Percentiles rank a stretch among this genome's conserved stretches.
These are phyloP conservation scores for Setipinna tenuifilis DNA, from an alignment of 2,797 vertebrate species.

Conservation along the genomic window DNA sequence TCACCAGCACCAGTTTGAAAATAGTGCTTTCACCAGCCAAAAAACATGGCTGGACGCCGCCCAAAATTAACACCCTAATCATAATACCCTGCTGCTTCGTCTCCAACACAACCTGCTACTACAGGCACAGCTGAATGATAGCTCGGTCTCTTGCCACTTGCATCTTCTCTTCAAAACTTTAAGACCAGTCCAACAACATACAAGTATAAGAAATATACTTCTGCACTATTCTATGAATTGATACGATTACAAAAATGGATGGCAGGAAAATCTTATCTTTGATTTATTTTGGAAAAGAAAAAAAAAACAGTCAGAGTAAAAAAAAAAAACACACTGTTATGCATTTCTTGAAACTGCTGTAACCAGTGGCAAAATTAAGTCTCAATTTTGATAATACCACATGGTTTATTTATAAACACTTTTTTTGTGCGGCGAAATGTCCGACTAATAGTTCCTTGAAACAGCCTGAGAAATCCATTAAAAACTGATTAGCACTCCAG, in stretches of 20 bases:
- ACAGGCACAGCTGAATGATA: neutral
- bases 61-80: neutral
- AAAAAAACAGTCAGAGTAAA: neutral
- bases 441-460: conserved; percentile 1
- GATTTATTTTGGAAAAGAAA: neutral
- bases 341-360: neutral
- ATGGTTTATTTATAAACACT: conserved; percentile 26
- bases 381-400: neutral
- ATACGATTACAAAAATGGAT: neutral
- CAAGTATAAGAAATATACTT: neutral
- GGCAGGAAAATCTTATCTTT: neutral
- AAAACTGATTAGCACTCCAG: conserved; percentile 23
- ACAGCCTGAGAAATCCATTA: conserved; percentile 22
- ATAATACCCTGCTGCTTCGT: neutral
- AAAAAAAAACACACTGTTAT: neutral
- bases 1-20: neutral
- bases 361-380: neutral
- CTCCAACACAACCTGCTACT: conserved; percentile 13
- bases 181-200: neutral
- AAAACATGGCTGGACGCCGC: neutral
- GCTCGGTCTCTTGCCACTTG: neutral
- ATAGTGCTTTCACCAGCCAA: neutral
- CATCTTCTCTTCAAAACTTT: neutral
- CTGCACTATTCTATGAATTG: neutral
- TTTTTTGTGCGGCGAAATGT: neutral